These are phyloP conservation scores for Prosapia bicincta DNA, from an alignment of 2,888 invertebrate species.

Conservation along the genomic window DNA sequence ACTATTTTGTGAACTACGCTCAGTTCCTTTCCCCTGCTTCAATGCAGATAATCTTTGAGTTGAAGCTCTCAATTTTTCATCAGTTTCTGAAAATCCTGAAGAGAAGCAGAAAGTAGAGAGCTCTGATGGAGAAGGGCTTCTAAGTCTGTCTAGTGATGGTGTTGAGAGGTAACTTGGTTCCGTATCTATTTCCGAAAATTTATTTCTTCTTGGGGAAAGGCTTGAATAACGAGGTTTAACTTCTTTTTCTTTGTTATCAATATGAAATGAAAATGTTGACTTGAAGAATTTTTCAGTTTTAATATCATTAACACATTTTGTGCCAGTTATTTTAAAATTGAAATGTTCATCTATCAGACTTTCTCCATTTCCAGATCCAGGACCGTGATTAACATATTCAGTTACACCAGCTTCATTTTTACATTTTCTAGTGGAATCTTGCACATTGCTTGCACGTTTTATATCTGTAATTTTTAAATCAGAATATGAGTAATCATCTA, in stretches of 20 bases:
- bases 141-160: background rate
- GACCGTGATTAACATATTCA: too few species aligned
- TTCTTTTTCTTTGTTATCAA: background rate
- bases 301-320: background rate
- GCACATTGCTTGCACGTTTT: too few species aligned
- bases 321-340: background rate
- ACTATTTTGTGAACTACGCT: background rate
- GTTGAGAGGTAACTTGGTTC: background rate
- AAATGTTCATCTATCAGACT: too few species aligned
- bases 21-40: background rate
- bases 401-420: too few species aligned
- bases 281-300: background rate
- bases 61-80: background rate
- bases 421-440: too few species aligned
- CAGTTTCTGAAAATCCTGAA: background rate
- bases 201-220: background rate
- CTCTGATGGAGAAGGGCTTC: background rate
- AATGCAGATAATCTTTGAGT: background rate
- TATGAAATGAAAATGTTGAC: background rate
- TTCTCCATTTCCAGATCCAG: too few species aligned
- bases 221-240: background rate
- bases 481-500: too few species aligned
- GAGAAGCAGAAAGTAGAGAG: too few species aligned
- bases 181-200: background rate
- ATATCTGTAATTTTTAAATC: too few species aligned